Conservation (phyloP, 2,797 vertebrate species). For the Gymnothorax reevesii region DNA sequence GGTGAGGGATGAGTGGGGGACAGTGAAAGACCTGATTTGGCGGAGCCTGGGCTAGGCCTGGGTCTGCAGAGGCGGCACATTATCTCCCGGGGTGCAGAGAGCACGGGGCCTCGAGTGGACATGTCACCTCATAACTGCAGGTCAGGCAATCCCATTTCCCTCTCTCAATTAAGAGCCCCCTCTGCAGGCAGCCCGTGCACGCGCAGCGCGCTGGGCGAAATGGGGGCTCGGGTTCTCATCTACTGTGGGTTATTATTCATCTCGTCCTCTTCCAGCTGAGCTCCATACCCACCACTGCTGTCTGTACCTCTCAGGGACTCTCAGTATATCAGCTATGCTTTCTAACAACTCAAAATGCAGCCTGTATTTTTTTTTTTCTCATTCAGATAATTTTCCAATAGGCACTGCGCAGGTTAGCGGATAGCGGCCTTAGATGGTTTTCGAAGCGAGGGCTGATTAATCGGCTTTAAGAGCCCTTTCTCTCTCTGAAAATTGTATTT, state of each 20-base stretch:
- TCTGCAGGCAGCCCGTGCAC: conserved; percentile 52
- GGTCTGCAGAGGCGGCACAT: conserved; percentile 75
- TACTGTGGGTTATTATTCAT: conserved; percentile 63
- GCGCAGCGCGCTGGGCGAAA: conserved; percentile 37
- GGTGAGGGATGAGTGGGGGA: not conserved
- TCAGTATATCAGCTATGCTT: conserved; percentile 2
- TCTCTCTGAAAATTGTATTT: not conserved
- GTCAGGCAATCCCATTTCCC: conserved; percentile 74
- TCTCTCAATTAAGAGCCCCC: conserved; percentile 64
- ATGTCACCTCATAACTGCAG: conserved; percentile 67
- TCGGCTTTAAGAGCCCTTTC: not conserved
- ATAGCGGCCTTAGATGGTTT: not conserved
- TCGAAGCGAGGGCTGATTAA: not conserved
- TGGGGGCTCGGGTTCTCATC: conserved; percentile 59
- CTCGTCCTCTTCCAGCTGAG: conserved; percentile 60
- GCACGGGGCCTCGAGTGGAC: conserved; percentile 46
- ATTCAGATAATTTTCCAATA: not conserved
- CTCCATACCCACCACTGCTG: conserved; percentile 56
- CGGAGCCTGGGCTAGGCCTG: conserved; percentile 50
- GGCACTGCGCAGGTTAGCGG: not conserved
- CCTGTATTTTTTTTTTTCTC: not conserved
- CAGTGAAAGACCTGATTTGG: conserved; percentile 42
- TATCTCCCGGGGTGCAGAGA: conserved; percentile 64
- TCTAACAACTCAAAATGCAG: not conserved
- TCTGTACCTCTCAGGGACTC: conserved; percentile 33